Evolutionary conservation across 2,797 vertebrate species (phyloP), one percentile per base, ranked within the genome.

Genomic region (Rhinatrema bivittatum): DNA sequence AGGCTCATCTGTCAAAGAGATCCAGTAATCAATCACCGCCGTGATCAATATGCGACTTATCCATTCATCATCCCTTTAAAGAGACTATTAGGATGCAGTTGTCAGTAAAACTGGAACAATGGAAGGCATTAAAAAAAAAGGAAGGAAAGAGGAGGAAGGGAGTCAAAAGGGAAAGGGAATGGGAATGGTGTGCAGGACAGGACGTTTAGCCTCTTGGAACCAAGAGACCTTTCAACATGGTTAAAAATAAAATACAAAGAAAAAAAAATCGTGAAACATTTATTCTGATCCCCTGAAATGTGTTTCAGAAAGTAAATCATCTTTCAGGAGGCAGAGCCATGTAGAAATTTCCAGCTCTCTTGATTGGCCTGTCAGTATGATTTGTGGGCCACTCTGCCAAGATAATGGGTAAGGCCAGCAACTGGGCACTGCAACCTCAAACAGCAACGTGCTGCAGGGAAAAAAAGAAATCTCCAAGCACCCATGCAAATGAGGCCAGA

Each of bases 321-420:
- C 71, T 59, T 76, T 76, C 78, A 72, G 45, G 59, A 50, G 52
- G 64, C 53, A 28, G 56, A 33, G 44, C 20, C 32, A 66, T 42
- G 52, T 68, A 71, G 63, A 73, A 65, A 58, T 58, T 61, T 60
- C 46, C 44, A 0, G 53, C 55, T 60, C 56, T 53, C 70, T 76
- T 82, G 84, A 87, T 88, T 84, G 86, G 78, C 83, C 78, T 89
- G 87, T 91, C 84, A 86, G 50, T 20, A 76, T 92, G 91, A 93
- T 88, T 83, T 90, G 91, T 89, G 74, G 74, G 52, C 62, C 54
- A 46, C 58, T 62, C 62, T 71, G 58, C 69, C 52, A 65, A 63
- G 62, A 59, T 62, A 70, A 62, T 47, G 63, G 73, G 73, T 59
- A 58, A 46, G 41, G 42, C 0, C 4, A 62, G 51, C 56, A 47